Percentiles rank a stretch among this genome's conserved stretches.
These are phyloP conservation scores for Apostichopus parvimensis DNA, from an alignment of 35 echinoderm and acorn worm genomes.

Conservation along the genomic window DNA sequence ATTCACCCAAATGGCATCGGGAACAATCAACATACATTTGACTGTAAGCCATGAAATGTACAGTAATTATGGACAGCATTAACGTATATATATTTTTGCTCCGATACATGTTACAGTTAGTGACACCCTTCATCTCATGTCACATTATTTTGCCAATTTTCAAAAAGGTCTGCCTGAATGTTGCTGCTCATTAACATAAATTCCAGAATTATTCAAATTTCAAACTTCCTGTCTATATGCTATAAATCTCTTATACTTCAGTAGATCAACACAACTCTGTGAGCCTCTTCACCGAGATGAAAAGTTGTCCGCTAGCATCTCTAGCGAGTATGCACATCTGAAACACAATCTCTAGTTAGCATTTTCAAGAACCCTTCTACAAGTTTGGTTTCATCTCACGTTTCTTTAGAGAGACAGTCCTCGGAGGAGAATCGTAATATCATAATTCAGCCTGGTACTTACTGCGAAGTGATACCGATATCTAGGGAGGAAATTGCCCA, in stretches of 20 bases:
- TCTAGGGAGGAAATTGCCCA: neutral
- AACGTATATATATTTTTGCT: no score
- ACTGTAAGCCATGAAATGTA: no score
- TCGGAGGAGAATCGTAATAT: neutral
- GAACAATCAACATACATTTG: no score
- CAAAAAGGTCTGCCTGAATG: no score
- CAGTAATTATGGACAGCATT: no score
- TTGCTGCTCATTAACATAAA: no score
- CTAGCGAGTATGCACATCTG: neutral
- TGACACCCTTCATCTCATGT: no score
- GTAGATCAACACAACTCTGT: neutral
- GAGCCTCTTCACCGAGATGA: neutral
- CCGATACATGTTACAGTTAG: no score
- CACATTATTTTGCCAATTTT: no score
- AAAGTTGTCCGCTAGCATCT: neutral
- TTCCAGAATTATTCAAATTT: neutral
- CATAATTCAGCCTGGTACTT: neutral
- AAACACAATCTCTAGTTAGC: slow-evolving; percentile 10
- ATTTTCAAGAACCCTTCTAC: slow-evolving; percentile 7
- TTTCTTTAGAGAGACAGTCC: neutral
- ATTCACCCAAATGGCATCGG: no score
- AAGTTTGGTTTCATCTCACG: neutral
- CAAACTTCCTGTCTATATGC: neutral
- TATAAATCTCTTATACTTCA: neutral
- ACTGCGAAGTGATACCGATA: neutral